These are phyloP conservation scores for Harpalus rubripes DNA, from an alignment of 2,888 invertebrate species.

Conservation along the genomic window DNA sequence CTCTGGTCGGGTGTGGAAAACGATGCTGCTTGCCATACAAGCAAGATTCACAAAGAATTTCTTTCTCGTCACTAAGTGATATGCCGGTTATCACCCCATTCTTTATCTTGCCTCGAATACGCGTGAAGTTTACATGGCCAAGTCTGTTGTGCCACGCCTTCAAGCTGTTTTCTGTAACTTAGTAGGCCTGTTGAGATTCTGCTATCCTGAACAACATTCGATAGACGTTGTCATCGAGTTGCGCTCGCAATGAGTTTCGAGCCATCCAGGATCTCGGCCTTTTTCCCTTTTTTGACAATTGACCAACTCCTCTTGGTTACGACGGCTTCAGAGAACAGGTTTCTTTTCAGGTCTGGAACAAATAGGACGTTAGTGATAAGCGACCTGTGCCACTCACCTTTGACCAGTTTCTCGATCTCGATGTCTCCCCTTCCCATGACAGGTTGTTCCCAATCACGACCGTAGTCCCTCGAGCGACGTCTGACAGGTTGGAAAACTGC, in stretches of 20 bases:
- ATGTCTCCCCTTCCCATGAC: constrained; percentile 70
- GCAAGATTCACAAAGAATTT: constrained; percentile 68
- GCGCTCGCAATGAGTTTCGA: no score
- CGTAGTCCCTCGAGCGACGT: constrained; percentile 63
- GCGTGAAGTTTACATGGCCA: constrained; percentile 70
- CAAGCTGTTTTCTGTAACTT: constrained; percentile 65
- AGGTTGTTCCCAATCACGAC: constrained; percentile 70
- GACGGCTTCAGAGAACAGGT: no score
- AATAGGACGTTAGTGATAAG: constrained; percentile 70
- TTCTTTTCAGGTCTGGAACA: no score
- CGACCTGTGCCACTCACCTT: constrained; percentile 70
- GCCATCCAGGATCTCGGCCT: constrained; percentile 68
- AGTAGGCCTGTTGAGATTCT: constrained; percentile 61
- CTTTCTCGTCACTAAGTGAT: constrained; percentile 65
- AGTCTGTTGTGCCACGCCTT: constrained; percentile 71
- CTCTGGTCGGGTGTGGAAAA: constrained; percentile 16
- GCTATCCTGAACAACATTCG: constrained; percentile 68
- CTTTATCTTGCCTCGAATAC: constrained; percentile 66
- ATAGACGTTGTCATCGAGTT: constrained; percentile 69
- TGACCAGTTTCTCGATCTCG: constrained; percentile 69
- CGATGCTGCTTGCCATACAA: no score
- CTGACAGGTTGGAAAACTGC: background rate
- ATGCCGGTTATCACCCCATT: constrained; percentile 68
- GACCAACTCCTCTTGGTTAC: constrained; percentile 71
- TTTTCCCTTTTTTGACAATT: constrained; percentile 70